Percentiles rank a stretch among this genome's conserved stretches.
Conservation (phyloP, 2,888 invertebrate genomes). For the Macrosoma leucophasiata region DNA sequence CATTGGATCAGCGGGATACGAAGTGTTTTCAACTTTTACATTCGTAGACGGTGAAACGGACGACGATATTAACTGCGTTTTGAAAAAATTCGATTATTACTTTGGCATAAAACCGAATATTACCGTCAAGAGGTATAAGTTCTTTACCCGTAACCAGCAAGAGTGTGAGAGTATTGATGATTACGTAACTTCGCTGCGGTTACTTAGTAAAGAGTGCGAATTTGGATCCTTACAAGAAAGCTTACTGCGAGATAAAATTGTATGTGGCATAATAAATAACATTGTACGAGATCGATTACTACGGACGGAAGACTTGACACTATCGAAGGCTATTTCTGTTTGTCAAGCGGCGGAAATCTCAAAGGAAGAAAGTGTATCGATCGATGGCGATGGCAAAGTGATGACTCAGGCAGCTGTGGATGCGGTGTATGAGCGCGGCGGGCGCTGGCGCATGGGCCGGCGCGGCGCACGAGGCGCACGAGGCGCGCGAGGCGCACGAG, state of each 20-base stretch:
- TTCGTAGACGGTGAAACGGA: conserved; percentile 10
- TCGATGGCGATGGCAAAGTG: conserved; percentile 1
- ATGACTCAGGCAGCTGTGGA: background rate
- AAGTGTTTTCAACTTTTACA: conserved; percentile 18
- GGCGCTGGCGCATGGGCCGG: background rate
- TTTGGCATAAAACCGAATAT: conserved; percentile 15
- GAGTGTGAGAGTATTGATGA: conserved; percentile 13
- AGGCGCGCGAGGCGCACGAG: background rate
- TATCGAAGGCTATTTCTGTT: conserved; percentile 17
- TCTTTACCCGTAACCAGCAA: conserved; percentile 18
- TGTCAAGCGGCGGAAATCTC: conserved; percentile 17
- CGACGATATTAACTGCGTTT: conserved; percentile 14
- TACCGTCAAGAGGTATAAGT: conserved; percentile 14
- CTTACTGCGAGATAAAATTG: conserved; percentile 16
- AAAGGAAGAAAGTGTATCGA: background rate
- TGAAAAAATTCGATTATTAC: conserved; percentile 13
- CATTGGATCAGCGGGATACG: conserved; percentile 21
- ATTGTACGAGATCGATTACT: conserved; percentile 17
- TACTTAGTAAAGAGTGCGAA: conserved; percentile 15
- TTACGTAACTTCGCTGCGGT: conserved; percentile 15
- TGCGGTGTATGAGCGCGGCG: background rate
- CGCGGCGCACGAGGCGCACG: background rate
- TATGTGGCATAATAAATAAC: conserved; percentile 14
- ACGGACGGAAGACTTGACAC: conserved; percentile 16
- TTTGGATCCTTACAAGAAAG: conserved; percentile 11